Conservation (phyloP, 1,140 invertebrate genomes). For the Ips nitidus region DNA sequence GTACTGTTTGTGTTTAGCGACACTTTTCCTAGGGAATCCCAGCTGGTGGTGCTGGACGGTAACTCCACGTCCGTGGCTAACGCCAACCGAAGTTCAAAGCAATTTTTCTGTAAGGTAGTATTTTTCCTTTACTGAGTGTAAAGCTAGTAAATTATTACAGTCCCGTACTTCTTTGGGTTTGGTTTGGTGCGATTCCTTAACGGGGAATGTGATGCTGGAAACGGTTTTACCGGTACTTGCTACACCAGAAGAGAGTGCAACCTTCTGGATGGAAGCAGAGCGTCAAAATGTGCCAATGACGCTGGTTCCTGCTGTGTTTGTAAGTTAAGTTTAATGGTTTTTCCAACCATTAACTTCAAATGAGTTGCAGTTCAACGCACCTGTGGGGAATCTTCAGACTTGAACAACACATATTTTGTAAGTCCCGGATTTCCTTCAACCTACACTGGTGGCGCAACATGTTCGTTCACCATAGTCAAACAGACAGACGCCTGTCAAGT, state of each 20-base stretch:
- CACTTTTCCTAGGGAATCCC: too few species aligned
- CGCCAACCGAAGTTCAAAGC: not conserved
- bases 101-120: not conserved
- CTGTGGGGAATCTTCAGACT: conserved; percentile 67
- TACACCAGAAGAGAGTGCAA: conserved; percentile 72
- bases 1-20: not conserved
- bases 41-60: too few species aligned
- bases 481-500: conserved; percentile 75
- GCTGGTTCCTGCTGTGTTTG: conserved; percentile 75
- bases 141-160: too few species aligned
- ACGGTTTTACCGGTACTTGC: conserved; percentile 72
- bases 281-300: conserved; percentile 69
- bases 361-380: conserved; percentile 62
- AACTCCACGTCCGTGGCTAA: not conserved
- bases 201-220: conserved; percentile 62
- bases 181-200: conserved; percentile 74
- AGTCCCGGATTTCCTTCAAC: conserved; percentile 71
- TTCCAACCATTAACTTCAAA: not conserved
- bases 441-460: conserved; percentile 65
- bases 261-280: conserved; percentile 67
- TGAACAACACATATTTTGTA: conserved; percentile 83
- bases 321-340: conserved; percentile 55
- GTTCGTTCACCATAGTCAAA: conserved; percentile 69
- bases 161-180: conserved; percentile 39
- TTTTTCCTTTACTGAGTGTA: too few species aligned